phyloP scores from a whole-genome alignment of 1,140 invertebrate genomes.

The Bombus soroeensis region DNA sequence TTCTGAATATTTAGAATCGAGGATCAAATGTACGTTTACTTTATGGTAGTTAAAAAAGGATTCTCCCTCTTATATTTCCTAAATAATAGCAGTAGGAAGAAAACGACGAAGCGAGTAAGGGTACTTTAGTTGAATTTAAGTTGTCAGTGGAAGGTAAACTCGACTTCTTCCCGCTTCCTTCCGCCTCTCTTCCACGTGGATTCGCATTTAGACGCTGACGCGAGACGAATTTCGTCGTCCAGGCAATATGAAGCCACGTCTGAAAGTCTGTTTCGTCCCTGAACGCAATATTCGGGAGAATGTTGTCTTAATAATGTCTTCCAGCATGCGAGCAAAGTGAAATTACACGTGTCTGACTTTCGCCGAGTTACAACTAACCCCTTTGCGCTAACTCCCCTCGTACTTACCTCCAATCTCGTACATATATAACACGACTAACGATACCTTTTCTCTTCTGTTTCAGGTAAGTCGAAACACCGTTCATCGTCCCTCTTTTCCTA shows the following conservation, averaged over 20 bases:
- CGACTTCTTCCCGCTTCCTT: conserved; percentile 19
- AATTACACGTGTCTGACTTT: conserved; percentile 29
- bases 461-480: conserved; percentile 7
- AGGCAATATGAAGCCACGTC: conserved; percentile 3
- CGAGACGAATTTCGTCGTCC: conserved; percentile 34
- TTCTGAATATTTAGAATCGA: neutral
- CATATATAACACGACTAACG: neutral
- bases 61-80: no score
- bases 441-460: neutral
- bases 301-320: conserved; percentile 44
- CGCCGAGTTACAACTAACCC: conserved; percentile 1
- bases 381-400: neutral
- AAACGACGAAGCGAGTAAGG: neutral
- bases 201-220: conserved; percentile 20
- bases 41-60: neutral
- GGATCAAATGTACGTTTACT: neutral
- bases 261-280: conserved; percentile 7
- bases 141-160: neutral
- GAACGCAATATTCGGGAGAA: conserved; percentile 41
- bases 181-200: neutral
- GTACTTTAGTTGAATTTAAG: neutral
- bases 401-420: neutral
- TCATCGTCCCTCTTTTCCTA: no score
- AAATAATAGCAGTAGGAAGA: neutral
- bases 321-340: conserved; percentile 28